These are phyloP conservation scores for Monoplex corrugatus DNA, from an alignment of 2,888 invertebrate species.

Conservation along the genomic window DNA sequence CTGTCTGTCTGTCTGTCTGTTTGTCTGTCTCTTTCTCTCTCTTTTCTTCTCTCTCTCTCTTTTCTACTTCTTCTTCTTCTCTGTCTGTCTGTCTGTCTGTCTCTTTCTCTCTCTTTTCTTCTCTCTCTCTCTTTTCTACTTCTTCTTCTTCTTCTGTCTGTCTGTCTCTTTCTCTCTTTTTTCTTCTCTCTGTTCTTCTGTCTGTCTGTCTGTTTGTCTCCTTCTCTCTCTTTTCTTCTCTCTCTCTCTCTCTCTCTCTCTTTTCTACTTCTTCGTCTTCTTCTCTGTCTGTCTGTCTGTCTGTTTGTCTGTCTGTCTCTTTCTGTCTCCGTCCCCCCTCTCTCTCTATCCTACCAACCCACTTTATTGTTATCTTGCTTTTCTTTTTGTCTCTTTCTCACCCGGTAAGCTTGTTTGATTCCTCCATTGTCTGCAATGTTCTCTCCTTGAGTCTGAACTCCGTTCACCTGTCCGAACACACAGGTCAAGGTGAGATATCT, in stretches of 20 bases:
- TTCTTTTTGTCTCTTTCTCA: neutral
- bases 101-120: conserved; percentile 34
- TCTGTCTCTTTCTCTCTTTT: too few relatives aligned
- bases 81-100: conserved; percentile 34
- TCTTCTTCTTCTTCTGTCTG: neutral
- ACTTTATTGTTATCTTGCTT: neutral
- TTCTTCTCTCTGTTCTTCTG: too few relatives aligned
- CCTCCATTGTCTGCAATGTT: conserved; percentile 98
- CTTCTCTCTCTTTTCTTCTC: too few relatives aligned
- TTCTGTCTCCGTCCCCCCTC: too few relatives aligned
- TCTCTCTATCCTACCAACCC: too few relatives aligned
- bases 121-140: conserved; percentile 14
- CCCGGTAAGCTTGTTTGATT: conserved; percentile 91
- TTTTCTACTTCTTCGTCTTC: too few relatives aligned
- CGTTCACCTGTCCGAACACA: conserved; percentile 90
- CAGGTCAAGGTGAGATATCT: too few relatives aligned
- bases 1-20: too few relatives aligned
- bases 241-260: conserved; percentile 27
- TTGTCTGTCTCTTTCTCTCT: too few relatives aligned
- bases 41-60: too few relatives aligned
- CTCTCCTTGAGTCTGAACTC: conserved; percentile 95
- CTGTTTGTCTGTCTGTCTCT: too few relatives aligned
- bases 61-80: neutral
- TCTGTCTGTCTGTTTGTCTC: neutral
- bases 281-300: too few relatives aligned